Conservation (phyloP, 2,888 invertebrate species). For the Trisateles emortualis region DNA sequence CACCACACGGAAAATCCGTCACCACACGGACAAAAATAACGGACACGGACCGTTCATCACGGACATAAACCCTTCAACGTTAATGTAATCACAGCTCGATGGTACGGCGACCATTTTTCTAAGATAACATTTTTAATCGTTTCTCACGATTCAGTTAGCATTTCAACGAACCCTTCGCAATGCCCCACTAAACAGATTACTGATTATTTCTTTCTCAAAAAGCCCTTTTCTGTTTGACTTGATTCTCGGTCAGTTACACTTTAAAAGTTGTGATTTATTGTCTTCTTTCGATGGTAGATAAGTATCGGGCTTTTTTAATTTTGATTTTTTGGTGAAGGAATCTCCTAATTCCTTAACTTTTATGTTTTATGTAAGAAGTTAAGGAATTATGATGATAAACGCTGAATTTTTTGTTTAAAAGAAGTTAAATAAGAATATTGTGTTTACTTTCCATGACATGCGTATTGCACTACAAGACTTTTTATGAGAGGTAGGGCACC, state of each 20-base stretch:
- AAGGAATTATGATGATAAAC: not conserved
- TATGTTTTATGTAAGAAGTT: not conserved
- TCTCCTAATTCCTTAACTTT: not conserved
- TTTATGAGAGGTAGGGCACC: too few species aligned
- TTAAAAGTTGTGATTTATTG: constrained; percentile 53
- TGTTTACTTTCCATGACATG: too few species aligned
- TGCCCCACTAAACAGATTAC: constrained; percentile 65
- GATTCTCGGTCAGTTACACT: constrained; percentile 55
- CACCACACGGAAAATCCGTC: too few species aligned
- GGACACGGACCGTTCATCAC: too few species aligned
- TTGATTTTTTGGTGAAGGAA: constrained; percentile 23
- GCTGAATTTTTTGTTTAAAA: not conserved
- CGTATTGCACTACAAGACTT: too few species aligned
- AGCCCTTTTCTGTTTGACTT: constrained; percentile 62
- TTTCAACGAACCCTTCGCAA: constrained; percentile 50
- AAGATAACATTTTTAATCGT: constrained; percentile 78
- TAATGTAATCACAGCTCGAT: constrained; percentile 62
- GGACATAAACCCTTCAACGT: constrained; percentile 45
- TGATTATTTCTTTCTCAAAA: constrained; percentile 60
- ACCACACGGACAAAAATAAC: too few species aligned
- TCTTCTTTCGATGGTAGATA: constrained; percentile 44
- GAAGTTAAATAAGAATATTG: too few species aligned
- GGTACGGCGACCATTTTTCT: constrained; percentile 64
- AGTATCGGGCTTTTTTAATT: constrained; percentile 40
- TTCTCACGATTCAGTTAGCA: constrained; percentile 64